These are phyloP conservation scores for Albula glossodonta DNA, from an alignment of 2,113 vertebrate species.

Conservation along the genomic window DNA sequence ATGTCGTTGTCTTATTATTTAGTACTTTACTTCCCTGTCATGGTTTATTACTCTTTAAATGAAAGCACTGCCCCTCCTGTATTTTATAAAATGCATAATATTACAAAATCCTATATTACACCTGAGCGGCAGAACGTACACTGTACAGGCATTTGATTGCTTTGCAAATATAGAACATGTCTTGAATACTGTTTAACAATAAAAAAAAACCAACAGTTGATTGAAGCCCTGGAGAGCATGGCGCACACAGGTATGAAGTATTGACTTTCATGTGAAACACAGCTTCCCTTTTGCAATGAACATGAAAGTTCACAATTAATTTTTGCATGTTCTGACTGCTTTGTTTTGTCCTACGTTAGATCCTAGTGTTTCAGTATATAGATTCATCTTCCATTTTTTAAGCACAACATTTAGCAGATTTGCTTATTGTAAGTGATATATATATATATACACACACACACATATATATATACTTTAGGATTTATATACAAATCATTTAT, in stretches of 20 bases:
- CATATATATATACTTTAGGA: no score
- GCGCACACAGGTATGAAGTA: not conserved
- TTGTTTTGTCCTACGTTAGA: no score
- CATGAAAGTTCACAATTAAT: no score
- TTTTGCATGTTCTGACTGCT: no score
- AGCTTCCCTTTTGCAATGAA: no score
- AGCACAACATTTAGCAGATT: no score
- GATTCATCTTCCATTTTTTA: no score
- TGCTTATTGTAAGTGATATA: no score
- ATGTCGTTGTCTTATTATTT: not conserved
- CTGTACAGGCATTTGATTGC: not conserved
- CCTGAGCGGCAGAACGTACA: not conserved
- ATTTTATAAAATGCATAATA: not conserved
- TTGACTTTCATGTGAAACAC: not conserved
- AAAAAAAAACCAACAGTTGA: not conserved
- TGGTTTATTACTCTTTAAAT: not conserved
- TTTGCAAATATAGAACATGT: not conserved
- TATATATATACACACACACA: no score
- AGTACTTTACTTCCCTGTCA: not conserved
- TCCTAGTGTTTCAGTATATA: no score
- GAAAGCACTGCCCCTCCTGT: not conserved
- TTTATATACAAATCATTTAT: no score
- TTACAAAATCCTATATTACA: not conserved
- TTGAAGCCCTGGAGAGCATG: not conserved
- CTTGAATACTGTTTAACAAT: not conserved